A percentile compares a stretch with the other conserved stretches of the same genome.
These are phyloP conservation scores for Oreochromis tanganicae DNA, from an alignment of 2,113 vertebrate genomes.

Conservation along the genomic window DNA sequence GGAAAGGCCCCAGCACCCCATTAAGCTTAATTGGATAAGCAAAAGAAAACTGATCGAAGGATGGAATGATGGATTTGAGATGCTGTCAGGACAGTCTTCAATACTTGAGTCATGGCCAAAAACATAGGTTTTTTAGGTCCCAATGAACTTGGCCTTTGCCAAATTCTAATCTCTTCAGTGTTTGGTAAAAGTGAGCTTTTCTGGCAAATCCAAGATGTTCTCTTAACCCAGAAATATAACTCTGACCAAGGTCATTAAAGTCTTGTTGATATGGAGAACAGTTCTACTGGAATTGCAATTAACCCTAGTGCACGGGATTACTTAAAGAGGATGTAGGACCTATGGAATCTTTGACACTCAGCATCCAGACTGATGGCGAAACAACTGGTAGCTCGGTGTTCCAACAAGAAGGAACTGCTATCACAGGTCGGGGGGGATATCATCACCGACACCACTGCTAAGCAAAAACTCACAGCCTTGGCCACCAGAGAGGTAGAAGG, in stretches of 20 bases:
- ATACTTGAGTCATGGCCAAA: background rate
- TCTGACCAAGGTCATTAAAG: background rate
- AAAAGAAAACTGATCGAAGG: background rate
- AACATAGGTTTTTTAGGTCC: background rate
- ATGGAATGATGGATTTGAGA: background rate
- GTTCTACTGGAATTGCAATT: background rate
- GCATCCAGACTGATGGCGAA: background rate
- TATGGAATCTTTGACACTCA: background rate
- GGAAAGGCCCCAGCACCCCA: background rate
- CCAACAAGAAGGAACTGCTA: background rate
- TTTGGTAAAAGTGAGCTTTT: background rate
- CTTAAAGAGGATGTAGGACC: background rate
- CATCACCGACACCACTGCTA: background rate
- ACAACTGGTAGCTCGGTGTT: background rate
- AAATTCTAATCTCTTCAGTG: background rate
- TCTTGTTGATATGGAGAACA: background rate
- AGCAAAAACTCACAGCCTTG: background rate
- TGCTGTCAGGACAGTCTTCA: background rate
- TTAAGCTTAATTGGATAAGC: background rate
- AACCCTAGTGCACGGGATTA: accelerated
- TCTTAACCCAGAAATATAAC: background rate
- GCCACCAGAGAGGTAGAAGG: background rate
- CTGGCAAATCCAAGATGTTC: background rate
- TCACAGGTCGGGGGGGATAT: background rate
- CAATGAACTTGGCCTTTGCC: background rate